Conservation (phyloP, 2,113 vertebrate genomes). For the Nettapus auritus region DNA sequence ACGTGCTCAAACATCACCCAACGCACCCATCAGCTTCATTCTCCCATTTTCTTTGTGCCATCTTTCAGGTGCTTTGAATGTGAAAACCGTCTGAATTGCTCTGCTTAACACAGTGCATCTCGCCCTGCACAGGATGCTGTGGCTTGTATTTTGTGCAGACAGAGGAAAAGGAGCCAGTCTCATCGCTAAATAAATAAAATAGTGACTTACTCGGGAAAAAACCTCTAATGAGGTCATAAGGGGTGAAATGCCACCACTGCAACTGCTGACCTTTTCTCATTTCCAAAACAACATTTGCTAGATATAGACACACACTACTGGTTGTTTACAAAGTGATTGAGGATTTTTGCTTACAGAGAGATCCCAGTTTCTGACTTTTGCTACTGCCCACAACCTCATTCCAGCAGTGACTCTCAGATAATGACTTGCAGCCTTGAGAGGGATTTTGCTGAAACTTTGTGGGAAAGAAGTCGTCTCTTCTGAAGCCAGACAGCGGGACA, state of each 20-base stretch:
- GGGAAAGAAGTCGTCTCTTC: neutral
- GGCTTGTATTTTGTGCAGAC: neutral
- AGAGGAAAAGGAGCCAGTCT: neutral
- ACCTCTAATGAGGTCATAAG: slow-evolving; percentile 19
- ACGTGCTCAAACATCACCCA: neutral
- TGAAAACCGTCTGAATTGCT: neutral
- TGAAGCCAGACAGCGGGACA: neutral
- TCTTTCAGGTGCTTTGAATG: neutral
- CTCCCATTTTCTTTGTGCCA: neutral
- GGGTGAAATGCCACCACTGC: slow-evolving; percentile 12
- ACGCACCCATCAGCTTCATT: neutral
- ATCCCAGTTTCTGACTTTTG: neutral
- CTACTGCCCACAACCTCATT: neutral
- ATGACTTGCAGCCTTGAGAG: neutral
- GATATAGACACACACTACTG: neutral
- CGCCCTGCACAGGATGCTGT: neutral
- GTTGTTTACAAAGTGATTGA: neutral
- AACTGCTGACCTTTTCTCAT: slow-evolving; percentile 7
- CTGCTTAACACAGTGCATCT: neutral
- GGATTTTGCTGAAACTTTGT: neutral
- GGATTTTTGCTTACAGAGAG: neutral
- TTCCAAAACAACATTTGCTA: slow-evolving; percentile 12
- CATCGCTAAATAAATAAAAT: neutral
- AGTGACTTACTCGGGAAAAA: neutral
- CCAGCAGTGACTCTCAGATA: neutral